A percentile compares a stretch with the other conserved stretches of the same genome.
Evolutionary conservation across 1,140 invertebrate species (phyloP).

Genomic region (Drosophila nannoptera): DNA sequence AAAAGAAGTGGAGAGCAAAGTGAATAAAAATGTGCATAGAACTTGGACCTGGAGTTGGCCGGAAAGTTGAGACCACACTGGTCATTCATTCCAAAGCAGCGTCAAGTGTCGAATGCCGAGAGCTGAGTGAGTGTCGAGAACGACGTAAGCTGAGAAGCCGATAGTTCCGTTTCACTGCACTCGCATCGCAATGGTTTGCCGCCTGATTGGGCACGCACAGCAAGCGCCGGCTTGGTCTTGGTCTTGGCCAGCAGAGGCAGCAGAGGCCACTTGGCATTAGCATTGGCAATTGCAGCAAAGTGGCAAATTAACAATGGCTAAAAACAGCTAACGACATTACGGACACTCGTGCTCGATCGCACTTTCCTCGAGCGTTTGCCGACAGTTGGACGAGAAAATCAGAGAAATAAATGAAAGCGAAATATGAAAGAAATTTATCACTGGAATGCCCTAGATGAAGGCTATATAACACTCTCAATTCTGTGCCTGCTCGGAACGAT

Average conservation of each 20-base stretch:
- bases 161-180: slow-evolving; percentile 59
- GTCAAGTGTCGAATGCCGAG: background rate
- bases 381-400: background rate
- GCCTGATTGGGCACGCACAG: slow-evolving; percentile 44
- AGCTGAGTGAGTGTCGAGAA: background rate
- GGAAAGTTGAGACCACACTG: slow-evolving; percentile 62
- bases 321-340: slow-evolving; percentile 30
- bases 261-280: slow-evolving; percentile 36
- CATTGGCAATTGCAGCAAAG: slow-evolving; percentile 34
- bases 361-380: slow-evolving; percentile 42
- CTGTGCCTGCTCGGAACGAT: too few species aligned
- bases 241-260: slow-evolving; percentile 22
- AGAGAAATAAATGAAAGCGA: slow-evolving; percentile 16
- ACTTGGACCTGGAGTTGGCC: slow-evolving; percentile 35
- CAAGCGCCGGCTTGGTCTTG: background rate
- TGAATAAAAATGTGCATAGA: slow-evolving; percentile 2
- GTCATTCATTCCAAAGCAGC: slow-evolving; percentile 48
- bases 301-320: slow-evolving; percentile 37
- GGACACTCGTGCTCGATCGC: slow-evolving; percentile 19
- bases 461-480: too few species aligned
- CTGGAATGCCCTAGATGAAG: too few species aligned
- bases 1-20: background rate
- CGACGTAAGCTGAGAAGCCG: slow-evolving; percentile 51
- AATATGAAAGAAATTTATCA: slow-evolving; percentile 1
- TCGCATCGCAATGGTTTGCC: slow-evolving; percentile 48